phyloP scores from a whole-genome alignment of 2,888 invertebrate species.

The Coelogynopora nodosa region DNA sequence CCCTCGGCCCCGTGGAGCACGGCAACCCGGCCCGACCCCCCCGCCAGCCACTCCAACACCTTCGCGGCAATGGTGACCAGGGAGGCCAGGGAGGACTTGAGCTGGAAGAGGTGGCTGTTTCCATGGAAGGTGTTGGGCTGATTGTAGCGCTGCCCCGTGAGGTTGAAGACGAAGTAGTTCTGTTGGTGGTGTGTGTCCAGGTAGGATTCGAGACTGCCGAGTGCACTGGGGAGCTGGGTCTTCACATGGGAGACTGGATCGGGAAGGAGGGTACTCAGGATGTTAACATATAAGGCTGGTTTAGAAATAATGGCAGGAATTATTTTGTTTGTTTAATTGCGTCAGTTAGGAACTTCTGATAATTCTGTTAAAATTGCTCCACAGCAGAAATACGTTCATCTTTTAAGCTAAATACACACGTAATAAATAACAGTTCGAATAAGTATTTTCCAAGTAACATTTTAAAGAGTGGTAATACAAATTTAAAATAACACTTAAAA shows the following conservation, averaged over 20 bases:
- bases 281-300: too few species aligned
- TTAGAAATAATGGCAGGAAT: too few species aligned
- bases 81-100: not conserved
- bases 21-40: not conserved
- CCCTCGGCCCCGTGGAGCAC: not conserved
- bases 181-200: slow-evolving; percentile 70
- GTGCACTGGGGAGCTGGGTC: slow-evolving; percentile 80
- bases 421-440: too few species aligned
- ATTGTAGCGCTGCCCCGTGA: slow-evolving; percentile 63
- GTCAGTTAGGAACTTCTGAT: too few species aligned
- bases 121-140: not conserved
- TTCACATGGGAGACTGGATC: slow-evolving; percentile 83
- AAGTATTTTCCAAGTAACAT: too few species aligned
- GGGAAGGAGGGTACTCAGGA: too few species aligned
- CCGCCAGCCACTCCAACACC: not conserved
- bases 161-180: slow-evolving; percentile 79
- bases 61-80: not conserved
- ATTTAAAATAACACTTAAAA: too few species aligned
- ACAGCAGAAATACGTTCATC: too few species aligned
- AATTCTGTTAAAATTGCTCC: too few species aligned
- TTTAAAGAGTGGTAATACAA: too few species aligned
- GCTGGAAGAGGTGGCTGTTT: not conserved
- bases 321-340: too few species aligned
- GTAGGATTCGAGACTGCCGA: slow-evolving; percentile 80
- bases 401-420: too few species aligned